Percentiles rank a stretch among this genome's conserved stretches.
Evolutionary conservation across 2,797 vertebrate species (phyloP).

Genomic region (Antennarius maculatus): DNA sequence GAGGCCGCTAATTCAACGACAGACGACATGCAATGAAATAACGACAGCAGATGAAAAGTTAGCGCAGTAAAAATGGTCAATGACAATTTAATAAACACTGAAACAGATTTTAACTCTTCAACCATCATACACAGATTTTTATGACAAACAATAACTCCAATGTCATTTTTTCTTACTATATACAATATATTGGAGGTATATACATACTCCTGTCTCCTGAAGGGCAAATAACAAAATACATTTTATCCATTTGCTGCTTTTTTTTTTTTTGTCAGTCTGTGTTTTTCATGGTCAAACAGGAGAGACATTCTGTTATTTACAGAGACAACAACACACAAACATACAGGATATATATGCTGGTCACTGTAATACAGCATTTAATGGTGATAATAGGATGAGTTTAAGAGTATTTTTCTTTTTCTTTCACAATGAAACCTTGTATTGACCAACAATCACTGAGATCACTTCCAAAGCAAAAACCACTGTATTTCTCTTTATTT

Average conservation of each 20-base stretch:
- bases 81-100: slow-evolving; percentile 89
- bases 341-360: slow-evolving; percentile 77
- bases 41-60: slow-evolving; percentile 62
- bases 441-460: slow-evolving; percentile 47
- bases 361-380: slow-evolving; percentile 84
- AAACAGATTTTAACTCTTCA: slow-evolving; percentile 84
- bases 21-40: slow-evolving; percentile 41
- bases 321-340: slow-evolving; percentile 85
- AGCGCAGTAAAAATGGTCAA: slow-evolving; percentile 79
- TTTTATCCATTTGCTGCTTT: slow-evolving; percentile 70
- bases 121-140: slow-evolving; percentile 85
- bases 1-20: not conserved
- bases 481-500: slow-evolving; percentile 55
- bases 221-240: slow-evolving; percentile 89
- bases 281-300: slow-evolving; percentile 79
- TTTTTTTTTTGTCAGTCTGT: slow-evolving; percentile 57
- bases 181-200: slow-evolving; percentile 86
- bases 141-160: slow-evolving; percentile 85
- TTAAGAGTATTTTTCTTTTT: slow-evolving; percentile 43
- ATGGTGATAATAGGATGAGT: slow-evolving; percentile 62
- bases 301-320: slow-evolving; percentile 84
- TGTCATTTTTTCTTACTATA: slow-evolving; percentile 82
- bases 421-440: slow-evolving; percentile 52
- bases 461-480: slow-evolving; percentile 52
- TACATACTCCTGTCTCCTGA: slow-evolving; percentile 80